These are phyloP conservation scores for Heliangelus exortis DNA, from an alignment of 2,797 vertebrate genomes.

Conservation along the genomic window DNA sequence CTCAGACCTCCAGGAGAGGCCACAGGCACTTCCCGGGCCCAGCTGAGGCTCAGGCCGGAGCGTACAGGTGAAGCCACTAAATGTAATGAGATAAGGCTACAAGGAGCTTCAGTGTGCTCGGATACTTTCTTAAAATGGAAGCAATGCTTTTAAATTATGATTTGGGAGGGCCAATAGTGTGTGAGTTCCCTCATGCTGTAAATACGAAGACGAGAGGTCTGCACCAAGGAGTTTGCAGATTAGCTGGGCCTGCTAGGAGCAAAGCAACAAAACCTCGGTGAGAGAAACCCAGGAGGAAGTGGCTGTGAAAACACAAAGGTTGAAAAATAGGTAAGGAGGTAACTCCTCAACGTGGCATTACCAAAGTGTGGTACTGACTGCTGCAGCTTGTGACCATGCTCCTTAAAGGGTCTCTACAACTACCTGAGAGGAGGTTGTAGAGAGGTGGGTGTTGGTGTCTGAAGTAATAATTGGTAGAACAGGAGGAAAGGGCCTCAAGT, in stretches of 20 bases:
- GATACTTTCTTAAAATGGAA: neutral
- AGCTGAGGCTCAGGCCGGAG: neutral
- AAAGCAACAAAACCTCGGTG: neutral
- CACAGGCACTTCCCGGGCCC: fast-evolving
- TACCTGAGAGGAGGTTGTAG: too few species aligned
- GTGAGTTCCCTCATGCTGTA: fast-evolving
- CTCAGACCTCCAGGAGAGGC: neutral
- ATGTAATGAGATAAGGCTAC: neutral
- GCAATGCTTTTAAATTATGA: neutral
- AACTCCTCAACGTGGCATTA: fast-evolving
- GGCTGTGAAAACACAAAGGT: neutral
- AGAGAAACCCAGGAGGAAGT: neutral
- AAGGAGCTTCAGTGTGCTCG: neutral
- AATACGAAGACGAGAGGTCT: neutral
- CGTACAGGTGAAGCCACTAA: neutral
- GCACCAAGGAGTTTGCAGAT: neutral
- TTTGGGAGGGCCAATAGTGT: neutral
- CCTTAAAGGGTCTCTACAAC: neutral
- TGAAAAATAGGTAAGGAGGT: neutral
- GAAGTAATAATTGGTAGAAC: too few species aligned
- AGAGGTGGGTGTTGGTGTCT: too few species aligned
- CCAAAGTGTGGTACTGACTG: neutral
- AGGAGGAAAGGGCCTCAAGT: too few species aligned
- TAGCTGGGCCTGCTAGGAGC: neutral
- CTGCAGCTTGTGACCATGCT: fast-evolving